A percentile compares a stretch with the other conserved stretches of the same genome.
Conservation (phyloP, 2,797 vertebrate genomes). For the Chromis chromis region DNA sequence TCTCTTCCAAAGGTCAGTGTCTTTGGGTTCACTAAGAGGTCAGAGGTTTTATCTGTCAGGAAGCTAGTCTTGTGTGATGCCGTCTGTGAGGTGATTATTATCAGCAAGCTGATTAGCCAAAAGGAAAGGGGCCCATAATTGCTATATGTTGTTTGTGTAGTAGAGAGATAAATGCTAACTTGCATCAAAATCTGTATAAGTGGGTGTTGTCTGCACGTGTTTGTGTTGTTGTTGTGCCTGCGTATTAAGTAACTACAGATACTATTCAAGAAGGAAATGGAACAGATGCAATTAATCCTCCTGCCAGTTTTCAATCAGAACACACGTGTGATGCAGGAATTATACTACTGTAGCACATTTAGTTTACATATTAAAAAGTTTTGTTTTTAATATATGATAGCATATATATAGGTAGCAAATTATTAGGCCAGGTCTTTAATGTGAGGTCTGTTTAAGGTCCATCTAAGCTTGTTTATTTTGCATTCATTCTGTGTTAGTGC, state of each 20-base stretch:
- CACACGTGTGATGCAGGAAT: neutral
- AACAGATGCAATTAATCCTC: neutral
- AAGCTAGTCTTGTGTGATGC: slow-evolving; percentile 52
- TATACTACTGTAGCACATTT: neutral
- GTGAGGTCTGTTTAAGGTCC: too few relatives aligned
- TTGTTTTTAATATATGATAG: neutral
- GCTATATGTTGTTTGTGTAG: slow-evolving; percentile 17
- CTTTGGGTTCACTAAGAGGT: slow-evolving; percentile 61
- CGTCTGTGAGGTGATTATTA: slow-evolving; percentile 61
- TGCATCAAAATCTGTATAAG: slow-evolving; percentile 35
- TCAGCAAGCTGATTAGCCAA: slow-evolving; percentile 67
- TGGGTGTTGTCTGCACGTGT: slow-evolving; percentile 31
- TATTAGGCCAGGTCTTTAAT: too few relatives aligned
- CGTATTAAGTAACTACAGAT: neutral
- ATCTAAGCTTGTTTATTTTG: too few relatives aligned
- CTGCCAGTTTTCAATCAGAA: neutral
- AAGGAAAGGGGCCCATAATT: slow-evolving; percentile 61
- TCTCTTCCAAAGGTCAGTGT: neutral
- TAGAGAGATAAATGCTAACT: slow-evolving; percentile 54
- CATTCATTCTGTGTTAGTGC: too few relatives aligned
- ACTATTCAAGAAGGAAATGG: neutral
- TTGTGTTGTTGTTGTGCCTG: neutral
- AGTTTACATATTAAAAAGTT: neutral
- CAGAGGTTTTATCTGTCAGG: slow-evolving; percentile 62
- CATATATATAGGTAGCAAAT: too few relatives aligned